Percentiles rank a stretch among this genome's conserved stretches.
phyloP scores from a whole-genome alignment of 2,797 vertebrate genomes.

The Linurgus olivaceus region DNA sequence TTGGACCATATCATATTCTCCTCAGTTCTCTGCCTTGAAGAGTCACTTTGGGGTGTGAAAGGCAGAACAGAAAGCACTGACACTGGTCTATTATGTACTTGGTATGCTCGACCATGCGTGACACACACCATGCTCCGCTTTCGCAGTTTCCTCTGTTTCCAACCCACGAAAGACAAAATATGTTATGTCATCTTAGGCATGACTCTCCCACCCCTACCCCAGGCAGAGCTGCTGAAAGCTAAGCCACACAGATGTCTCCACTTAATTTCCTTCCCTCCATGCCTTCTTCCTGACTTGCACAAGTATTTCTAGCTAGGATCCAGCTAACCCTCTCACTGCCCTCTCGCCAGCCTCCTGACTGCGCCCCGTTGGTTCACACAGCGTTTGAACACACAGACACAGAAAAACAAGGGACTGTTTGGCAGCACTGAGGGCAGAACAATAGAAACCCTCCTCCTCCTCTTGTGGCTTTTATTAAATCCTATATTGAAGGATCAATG shows the following conservation, averaged over 20 bases:
- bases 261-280: conserved; percentile 74
- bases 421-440: conserved; percentile 44
- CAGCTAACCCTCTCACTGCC: conserved; percentile 17
- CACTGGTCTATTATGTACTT: conserved; percentile 64
- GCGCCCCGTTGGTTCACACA: not conserved
- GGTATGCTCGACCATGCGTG: not conserved
- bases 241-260: conserved; percentile 56
- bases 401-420: conserved; percentile 29
- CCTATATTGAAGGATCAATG: not conserved
- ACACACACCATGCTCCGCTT: conserved; percentile 28
- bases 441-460: conserved; percentile 45
- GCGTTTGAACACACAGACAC: conserved; percentile 12
- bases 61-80: not conserved
- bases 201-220: conserved; percentile 49
- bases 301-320: conserved; percentile 12
- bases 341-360: conserved; percentile 15
- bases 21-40: conserved; percentile 20
- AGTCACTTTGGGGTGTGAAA: conserved; percentile 7
- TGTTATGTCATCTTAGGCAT: conserved; percentile 43
- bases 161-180: conserved; percentile 42
- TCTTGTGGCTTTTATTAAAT: conserved; percentile 2
- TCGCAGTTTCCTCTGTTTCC: conserved; percentile 66
- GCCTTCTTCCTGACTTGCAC: conserved; percentile 30
- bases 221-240: conserved; percentile 55
- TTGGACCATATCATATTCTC: conserved; percentile 79